Evolutionary conservation across 2,113 vertebrate species (phyloP), one percentile per base, ranked within the genome.

Genomic region (Zosterops hypoxanthus): DNA sequence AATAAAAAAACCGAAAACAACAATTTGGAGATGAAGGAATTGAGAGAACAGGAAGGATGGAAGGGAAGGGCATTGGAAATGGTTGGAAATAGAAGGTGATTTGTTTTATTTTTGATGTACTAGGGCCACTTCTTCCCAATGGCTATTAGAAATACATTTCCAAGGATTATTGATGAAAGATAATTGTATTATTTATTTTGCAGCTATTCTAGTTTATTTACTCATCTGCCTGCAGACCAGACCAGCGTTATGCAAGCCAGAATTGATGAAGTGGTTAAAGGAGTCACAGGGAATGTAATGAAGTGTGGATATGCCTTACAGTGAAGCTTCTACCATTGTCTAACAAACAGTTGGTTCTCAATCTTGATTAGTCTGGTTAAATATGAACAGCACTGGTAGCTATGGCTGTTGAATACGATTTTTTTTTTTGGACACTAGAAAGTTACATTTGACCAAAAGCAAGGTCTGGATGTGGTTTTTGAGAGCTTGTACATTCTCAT

Each of bases 161-260:
- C 41, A 79, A 75, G 73, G 28, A 91, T 91, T 91, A 95, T 6
- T 91, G 91, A 94, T 96, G 77, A 92, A 82, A 92, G 89, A 88
- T 95, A 96, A 97, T 92, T 96, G 72, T 96, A 94, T 95, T 94
- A 71, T 96, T 96, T 97, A 95, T 95, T 96, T 97, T 95, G 82
- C 94, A 96, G 95, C 95, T 92, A 42, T 92, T 96, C 73, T 97
- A 96, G 93, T 95, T 94, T 94, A 94, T 92, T 95, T 96, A 79
- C 66, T 87, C 94, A 76, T 94, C 92, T 95, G 86, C 91, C 89
- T 87, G 86, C 95, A 97, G 78, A 94, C 94, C 93, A 95, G 81
- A 91, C 89, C 93, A 89, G 42, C 84, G 14, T 86, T 89, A 78
- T 87, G 82, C 89, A 94, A 96, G 86, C 91, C 91, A 96, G 92